A percentile compares a stretch with the other conserved stretches of the same genome.
phyloP scores from a whole-genome alignment of 2,888 invertebrate species.

The Euzophera pinguis region DNA sequence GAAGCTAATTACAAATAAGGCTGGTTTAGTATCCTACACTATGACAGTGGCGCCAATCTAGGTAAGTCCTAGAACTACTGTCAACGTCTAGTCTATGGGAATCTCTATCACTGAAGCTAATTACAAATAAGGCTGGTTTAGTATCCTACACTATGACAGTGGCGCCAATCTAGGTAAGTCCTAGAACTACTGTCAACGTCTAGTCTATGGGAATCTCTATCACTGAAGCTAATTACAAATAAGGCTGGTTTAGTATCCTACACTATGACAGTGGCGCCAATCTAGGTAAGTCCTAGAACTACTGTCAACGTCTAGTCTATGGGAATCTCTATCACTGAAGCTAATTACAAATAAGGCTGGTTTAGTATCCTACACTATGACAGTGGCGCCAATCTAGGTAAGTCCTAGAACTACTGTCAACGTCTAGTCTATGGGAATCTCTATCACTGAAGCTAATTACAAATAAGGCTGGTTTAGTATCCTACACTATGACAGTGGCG shows the following conservation, averaged over 20 bases:
- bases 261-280: constrained; percentile 72
- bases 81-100: constrained; percentile 76
- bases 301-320: constrained; percentile 69
- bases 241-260: constrained; percentile 65
- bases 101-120: constrained; percentile 80
- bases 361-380: constrained; percentile 61
- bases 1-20: constrained; percentile 70
- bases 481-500: constrained; percentile 67
- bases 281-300: constrained; percentile 81
- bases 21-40: constrained; percentile 61
- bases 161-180: constrained; percentile 84
- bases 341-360: constrained; percentile 67
- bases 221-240: constrained; percentile 74
- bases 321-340: constrained; percentile 80
- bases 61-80: constrained; percentile 74
- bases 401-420: constrained; percentile 61
- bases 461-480: constrained; percentile 66
- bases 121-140: constrained; percentile 68
- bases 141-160: constrained; percentile 56
- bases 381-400: constrained; percentile 82
- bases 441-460: constrained; percentile 78
- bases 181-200: constrained; percentile 44
- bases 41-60: constrained; percentile 80
- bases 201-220: constrained; percentile 78
- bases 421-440: constrained; percentile 76